Evolutionary conservation across 2,888 invertebrate species (phyloP).

Genomic region (Andrena flavipes): DNA sequence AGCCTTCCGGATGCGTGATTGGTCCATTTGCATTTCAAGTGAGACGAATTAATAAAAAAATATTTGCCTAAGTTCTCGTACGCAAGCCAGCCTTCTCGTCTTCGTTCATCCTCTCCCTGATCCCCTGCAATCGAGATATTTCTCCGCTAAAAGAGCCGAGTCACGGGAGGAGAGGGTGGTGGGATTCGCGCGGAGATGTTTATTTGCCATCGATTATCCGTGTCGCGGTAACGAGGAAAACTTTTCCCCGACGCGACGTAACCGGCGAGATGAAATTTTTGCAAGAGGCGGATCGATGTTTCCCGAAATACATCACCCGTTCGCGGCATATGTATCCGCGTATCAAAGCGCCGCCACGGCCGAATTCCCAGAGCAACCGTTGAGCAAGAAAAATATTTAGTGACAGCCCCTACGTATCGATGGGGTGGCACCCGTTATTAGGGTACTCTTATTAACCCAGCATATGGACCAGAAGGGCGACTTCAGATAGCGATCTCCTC

Average conservation of each 20-base stretch:
- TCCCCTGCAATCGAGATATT: neutral
- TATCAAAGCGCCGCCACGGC: slow-evolving; percentile 49
- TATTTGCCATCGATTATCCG: slow-evolving; percentile 12
- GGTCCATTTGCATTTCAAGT: slow-evolving; percentile 72
- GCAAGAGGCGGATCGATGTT: slow-evolving; percentile 48
- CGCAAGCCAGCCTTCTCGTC: neutral
- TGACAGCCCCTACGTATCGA: slow-evolving; percentile 78
- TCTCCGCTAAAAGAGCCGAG: neutral
- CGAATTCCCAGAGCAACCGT: slow-evolving; percentile 77
- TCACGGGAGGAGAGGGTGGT: neutral
- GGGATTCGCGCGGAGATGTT: neutral
- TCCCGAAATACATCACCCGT: slow-evolving; percentile 36
- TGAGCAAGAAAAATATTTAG: slow-evolving; percentile 83
- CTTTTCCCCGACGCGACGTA: neutral
- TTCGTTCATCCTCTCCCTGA: neutral
- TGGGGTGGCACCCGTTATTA: slow-evolving; percentile 80
- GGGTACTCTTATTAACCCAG: slow-evolving; percentile 83
- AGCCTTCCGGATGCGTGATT: slow-evolving; percentile 69
- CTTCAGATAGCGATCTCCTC: slow-evolving; percentile 79
- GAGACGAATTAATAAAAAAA: slow-evolving; percentile 62
- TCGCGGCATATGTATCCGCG: slow-evolving; percentile 50
- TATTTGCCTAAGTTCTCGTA: slow-evolving; percentile 41
- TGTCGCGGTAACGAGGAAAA: neutral
- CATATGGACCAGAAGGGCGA: slow-evolving; percentile 83
- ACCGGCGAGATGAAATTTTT: slow-evolving; percentile 20